Base-by-base conservation (phyloP, 1,140 invertebrate species). In the Meteorus sp. region DNA sequence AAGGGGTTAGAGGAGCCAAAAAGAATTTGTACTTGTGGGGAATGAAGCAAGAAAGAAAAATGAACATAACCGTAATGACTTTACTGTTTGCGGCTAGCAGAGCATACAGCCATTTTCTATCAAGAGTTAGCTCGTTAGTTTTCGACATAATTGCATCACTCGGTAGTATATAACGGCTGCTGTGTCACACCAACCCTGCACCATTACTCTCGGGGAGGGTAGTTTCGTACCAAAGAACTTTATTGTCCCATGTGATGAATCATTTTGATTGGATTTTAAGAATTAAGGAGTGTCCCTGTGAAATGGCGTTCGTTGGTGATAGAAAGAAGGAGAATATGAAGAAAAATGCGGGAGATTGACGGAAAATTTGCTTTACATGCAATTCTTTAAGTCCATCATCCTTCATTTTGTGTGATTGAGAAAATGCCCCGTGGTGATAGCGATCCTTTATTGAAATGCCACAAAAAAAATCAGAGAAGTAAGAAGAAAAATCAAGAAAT, bases 91-190 rank as follows among this genome's bases (percentile, higher is more conserved):
- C 71, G 77, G 66, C 61, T 69, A 77, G 68, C 69, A 68, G 69
- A 74, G 76, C 77, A 78, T 78, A 78, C 73, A 76, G 74, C 77
- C 75, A 79, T 78, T 79, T 78, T 78, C 75, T 77, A 77, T 72
- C 66, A 65, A 72, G 70, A 79, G 76, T 78, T 78, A 73, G 76
- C 76, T 79, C 76, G 76, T 79, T 79, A 79, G 66, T 60, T 73
- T 74, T 74, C 68, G 75, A 71, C 61, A 71, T 77, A 80, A 80
- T 80, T 78, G 68, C 76, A 72, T 80, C 69, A 78, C 76, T 76
- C 72, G 2, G 69, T 43, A n/a, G n/a, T n/a, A n/a, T n/a, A n/a
- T 70, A 73, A 76, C 69, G 68, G 69, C n/a, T n/a, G n/a, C n/a
- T n/a, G n/a, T n/a, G n/a, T n/a, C n/a, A n/a, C n/a, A n/a, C n/a